A percentile compares a stretch with the other conserved stretches of the same genome.
These are phyloP conservation scores for Sebastes trivittatus DNA, from an alignment of 2,797 vertebrate genomes.

Conservation along the genomic window DNA sequence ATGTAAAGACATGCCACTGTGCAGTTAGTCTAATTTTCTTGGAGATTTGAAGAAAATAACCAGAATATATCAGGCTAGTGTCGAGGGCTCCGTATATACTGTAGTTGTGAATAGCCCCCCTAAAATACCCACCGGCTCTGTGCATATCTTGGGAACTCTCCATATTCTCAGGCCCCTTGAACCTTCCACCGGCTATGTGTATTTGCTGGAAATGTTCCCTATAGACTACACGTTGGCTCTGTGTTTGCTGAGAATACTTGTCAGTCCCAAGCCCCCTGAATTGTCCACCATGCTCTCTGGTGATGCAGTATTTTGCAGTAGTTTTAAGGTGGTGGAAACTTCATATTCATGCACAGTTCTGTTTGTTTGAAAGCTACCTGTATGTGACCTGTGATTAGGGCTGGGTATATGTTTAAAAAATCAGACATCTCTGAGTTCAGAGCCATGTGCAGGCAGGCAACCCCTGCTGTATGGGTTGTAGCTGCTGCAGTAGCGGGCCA, in stretches of 20 bases:
- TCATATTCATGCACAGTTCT: neutral
- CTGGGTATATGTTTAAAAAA: neutral
- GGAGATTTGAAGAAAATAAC: neutral
- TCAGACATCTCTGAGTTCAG: neutral
- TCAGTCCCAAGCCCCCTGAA: neutral
- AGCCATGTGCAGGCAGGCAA: neutral
- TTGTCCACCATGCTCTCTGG: neutral
- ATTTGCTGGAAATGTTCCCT: slow-evolving; percentile 30
- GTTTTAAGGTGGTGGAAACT: neutral
- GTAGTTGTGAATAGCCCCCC: neutral
- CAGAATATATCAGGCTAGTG: neutral
- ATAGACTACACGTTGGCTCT: neutral
- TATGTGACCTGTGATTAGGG: neutral
- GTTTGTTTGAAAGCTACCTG: neutral
- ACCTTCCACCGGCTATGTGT: slow-evolving; percentile 26
- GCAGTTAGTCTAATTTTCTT: neutral
- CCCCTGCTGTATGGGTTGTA: neutral
- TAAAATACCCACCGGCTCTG: slow-evolving; percentile 24
- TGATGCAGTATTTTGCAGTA: neutral
- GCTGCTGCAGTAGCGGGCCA: neutral
- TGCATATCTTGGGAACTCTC: slow-evolving; percentile 30
- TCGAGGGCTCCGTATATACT: neutral
- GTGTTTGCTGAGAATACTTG: neutral
- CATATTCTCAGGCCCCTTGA: slow-evolving; percentile 40
- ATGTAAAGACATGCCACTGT: neutral